These are phyloP conservation scores for Spea hammondii DNA, from an alignment of 2,797 vertebrate species.

Conservation along the genomic window DNA sequence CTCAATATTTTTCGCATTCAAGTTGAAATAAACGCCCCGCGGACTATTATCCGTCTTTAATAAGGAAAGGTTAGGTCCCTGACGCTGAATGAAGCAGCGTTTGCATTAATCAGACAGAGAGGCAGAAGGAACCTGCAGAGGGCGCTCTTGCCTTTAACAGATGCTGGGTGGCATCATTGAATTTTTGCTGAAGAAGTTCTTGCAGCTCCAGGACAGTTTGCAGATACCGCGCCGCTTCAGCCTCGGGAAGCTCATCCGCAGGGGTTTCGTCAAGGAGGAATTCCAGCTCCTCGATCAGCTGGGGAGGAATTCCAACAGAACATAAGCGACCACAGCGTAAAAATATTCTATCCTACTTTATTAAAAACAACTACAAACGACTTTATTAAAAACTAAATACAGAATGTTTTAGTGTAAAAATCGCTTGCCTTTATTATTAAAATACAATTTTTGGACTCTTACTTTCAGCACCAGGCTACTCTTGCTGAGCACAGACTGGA, in stretches of 20 bases:
- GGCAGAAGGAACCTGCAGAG: not conserved
- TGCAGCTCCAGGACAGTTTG: conserved; percentile 71
- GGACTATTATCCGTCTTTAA: no score
- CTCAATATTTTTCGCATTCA: no score
- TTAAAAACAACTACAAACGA: no score
- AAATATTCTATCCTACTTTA: no score
- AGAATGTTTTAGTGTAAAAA: no score
- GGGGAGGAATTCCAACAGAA: conserved; percentile 34
- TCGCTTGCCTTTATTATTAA: no score
- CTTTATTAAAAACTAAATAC: no score
- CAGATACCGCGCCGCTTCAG: conserved; percentile 62
- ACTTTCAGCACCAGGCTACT: conserved; percentile 77
- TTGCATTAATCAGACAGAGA: no score
- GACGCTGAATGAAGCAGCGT: no score
- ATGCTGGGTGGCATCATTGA: conserved; percentile 70
- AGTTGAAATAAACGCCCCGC: no score
- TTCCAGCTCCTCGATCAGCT: conserved; percentile 83
- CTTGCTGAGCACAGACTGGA: conserved; percentile 70
- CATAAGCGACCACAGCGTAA: not conserved
- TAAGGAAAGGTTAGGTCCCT: no score
- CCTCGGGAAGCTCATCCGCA: conserved; percentile 54
- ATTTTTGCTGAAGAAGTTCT: conserved; percentile 75
- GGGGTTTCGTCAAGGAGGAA: conserved; percentile 66
- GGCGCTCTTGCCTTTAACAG: conserved; percentile 76
- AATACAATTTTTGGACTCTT: conserved; percentile 40